phyloP scores from a whole-genome alignment of 2,888 invertebrate genomes.

The Dryococelus australis region DNA sequence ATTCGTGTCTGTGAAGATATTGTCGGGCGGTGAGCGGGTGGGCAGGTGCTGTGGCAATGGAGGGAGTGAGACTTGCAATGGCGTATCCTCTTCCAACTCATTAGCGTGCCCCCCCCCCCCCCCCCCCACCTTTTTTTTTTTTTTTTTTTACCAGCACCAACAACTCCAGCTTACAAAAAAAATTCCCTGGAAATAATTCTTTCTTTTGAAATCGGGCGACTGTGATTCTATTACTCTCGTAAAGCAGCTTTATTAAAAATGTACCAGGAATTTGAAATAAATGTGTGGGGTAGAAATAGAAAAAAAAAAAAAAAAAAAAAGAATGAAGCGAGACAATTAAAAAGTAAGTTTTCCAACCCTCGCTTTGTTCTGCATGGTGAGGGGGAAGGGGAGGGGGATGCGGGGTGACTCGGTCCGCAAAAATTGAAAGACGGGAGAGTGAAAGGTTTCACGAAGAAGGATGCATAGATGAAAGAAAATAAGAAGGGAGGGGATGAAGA shows the following conservation, averaged over 20 bases:
- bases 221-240: conserved; percentile 35
- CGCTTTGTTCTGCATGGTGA: background rate
- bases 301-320: background rate
- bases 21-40: too few species aligned
- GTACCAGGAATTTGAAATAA: conserved; percentile 13
- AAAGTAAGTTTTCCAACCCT: conserved; percentile 4
- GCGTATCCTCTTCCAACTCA: background rate
- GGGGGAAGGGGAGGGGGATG: background rate
- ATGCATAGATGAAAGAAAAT: background rate
- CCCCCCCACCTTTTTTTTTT: too few species aligned
- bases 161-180: background rate
- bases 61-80: too few species aligned
- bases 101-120: background rate
- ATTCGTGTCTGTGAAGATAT: too few species aligned
- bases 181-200: conserved; percentile 29
- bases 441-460: conserved; percentile 9
- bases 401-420: background rate
- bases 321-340: background rate
- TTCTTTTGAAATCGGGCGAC: conserved; percentile 38
- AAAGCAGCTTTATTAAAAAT: conserved; percentile 40
- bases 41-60: too few species aligned
- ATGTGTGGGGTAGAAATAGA: background rate
- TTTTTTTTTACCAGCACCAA: too few species aligned
- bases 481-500: background rate
- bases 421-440: background rate